Evolutionary conservation across 2,797 vertebrate species (phyloP).

Genomic region (Malacoctenus gilli): DNA sequence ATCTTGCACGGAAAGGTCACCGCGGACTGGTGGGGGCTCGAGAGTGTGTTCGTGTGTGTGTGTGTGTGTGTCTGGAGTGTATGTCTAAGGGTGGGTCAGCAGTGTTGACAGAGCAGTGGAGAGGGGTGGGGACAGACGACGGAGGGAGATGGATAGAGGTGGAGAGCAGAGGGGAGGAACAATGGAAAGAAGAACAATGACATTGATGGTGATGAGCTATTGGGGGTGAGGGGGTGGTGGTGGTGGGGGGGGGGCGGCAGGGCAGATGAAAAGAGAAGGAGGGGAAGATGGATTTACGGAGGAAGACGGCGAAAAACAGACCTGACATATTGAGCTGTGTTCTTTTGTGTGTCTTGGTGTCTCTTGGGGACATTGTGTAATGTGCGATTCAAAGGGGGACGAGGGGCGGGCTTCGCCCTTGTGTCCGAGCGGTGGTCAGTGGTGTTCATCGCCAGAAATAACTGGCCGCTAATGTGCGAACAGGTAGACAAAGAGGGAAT

Average conservation of each 20-base stretch:
- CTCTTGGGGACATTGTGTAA: neutral
- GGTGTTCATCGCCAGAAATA: no score
- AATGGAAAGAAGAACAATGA: slow-evolving; percentile 23
- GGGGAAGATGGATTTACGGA: slow-evolving; percentile 26
- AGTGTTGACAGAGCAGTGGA: slow-evolving; percentile 24
- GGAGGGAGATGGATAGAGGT: slow-evolving; percentile 18
- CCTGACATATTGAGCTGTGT: slow-evolving; percentile 12
- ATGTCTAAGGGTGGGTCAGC: slow-evolving; percentile 17
- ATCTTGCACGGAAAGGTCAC: slow-evolving; percentile 66
- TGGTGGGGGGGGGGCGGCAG: slow-evolving; percentile 6
- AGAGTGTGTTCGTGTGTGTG: slow-evolving; percentile 16
- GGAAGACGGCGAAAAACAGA: slow-evolving; percentile 7
- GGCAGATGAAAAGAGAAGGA: slow-evolving; percentile 18
- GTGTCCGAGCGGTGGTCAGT: no score
- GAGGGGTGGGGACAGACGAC: slow-evolving; percentile 18
- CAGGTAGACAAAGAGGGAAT: no score
- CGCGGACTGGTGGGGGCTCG: slow-evolving; percentile 24
- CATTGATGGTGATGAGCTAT: slow-evolving; percentile 39
- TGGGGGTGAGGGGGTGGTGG: slow-evolving; percentile 24
- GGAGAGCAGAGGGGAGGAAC: slow-evolving; percentile 3
- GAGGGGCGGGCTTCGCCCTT: no score
- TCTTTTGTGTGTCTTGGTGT: neutral
- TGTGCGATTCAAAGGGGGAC: no score
- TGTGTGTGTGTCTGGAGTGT: slow-evolving; percentile 1
- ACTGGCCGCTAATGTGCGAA: no score